phyloP scores from a whole-genome alignment of 2,888 invertebrate genomes.

The Neelides folsomi region DNA sequence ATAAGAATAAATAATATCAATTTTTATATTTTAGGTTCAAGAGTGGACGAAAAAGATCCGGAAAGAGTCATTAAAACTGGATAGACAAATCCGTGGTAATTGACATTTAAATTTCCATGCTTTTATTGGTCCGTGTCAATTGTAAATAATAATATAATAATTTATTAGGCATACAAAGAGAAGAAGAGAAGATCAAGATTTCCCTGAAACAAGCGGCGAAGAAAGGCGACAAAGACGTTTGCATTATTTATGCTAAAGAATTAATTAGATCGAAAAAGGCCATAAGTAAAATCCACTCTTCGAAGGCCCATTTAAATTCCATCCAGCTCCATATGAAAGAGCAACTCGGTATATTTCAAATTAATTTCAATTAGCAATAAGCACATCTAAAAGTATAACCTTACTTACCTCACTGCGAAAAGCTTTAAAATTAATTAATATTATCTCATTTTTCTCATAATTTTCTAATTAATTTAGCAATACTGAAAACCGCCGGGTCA shows the following conservation, averaged over 20 bases:
- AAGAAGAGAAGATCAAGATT: slow-evolving; percentile 90
- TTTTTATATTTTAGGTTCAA: slow-evolving; percentile 58
- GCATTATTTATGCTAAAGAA: slow-evolving; percentile 84
- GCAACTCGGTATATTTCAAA: slow-evolving; percentile 59
- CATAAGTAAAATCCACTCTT: slow-evolving; percentile 78
- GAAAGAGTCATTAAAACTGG: slow-evolving; percentile 83
- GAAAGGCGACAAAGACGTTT: slow-evolving; percentile 86
- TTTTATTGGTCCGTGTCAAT: slow-evolving; percentile 1
- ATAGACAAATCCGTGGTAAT: slow-evolving; percentile 80
- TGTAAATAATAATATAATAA: slow-evolving; percentile 2
- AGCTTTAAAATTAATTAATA: too few species aligned
- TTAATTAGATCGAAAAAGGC: slow-evolving; percentile 76
- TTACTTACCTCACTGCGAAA: not conserved
- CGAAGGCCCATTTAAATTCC: slow-evolving; percentile 94
- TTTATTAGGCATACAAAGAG: slow-evolving; percentile 69
- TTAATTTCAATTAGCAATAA: too few species aligned
- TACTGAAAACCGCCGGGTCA: slow-evolving; percentile 80
- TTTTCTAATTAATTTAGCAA: slow-evolving; percentile 49
- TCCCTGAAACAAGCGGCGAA: slow-evolving; percentile 83
- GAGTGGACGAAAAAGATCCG: slow-evolving; percentile 92
- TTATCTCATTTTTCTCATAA: not conserved
- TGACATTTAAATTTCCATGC: slow-evolving; percentile 2
- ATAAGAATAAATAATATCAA: too few species aligned
- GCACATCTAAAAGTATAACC: not conserved
- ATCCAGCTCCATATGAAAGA: slow-evolving; percentile 96